Conservation (phyloP, 1,140 invertebrate species). For the Hydropsyche tenuis region DNA sequence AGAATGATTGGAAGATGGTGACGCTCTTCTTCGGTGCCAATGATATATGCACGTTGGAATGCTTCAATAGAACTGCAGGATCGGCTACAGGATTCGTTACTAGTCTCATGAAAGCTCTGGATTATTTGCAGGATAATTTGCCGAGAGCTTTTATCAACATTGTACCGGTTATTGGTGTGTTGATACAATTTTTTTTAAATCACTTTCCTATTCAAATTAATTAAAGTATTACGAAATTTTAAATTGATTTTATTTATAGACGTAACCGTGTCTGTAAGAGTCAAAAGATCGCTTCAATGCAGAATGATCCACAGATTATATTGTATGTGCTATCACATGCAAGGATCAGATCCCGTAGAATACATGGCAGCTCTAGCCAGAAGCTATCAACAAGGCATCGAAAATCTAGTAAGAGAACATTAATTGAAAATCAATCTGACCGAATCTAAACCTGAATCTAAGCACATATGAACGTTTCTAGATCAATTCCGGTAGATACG, state of each 20-base stretch:
- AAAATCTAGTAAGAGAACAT: slow-evolving; percentile 64
- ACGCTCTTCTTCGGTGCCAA: slow-evolving; percentile 87
- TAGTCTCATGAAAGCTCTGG: slow-evolving; percentile 70
- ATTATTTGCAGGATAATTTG: slow-evolving; percentile 70
- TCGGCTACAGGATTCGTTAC: slow-evolving; percentile 68
- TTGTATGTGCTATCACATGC: slow-evolving; percentile 74
- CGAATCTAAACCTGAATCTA: not conserved
- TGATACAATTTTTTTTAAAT: not conserved
- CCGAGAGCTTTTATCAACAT: slow-evolving; percentile 81
- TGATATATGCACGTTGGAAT: slow-evolving; percentile 81
- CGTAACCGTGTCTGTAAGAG: slow-evolving; percentile 72
- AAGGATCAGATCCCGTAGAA: slow-evolving; percentile 63
- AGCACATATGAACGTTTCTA: slow-evolving; percentile 51
- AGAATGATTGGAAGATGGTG: slow-evolving; percentile 83
- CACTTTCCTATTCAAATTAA: not conserved
- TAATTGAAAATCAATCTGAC: too few species aligned
- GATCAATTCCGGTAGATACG: slow-evolving; percentile 67
- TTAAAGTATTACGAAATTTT: not conserved
- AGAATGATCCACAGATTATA: slow-evolving; percentile 73
- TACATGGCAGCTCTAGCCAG: slow-evolving; percentile 65
- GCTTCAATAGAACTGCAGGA: slow-evolving; percentile 66
- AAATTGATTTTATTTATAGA: slow-evolving; percentile 59
- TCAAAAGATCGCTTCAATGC: slow-evolving; percentile 71
- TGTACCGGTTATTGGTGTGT: slow-evolving; percentile 74
- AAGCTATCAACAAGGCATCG: slow-evolving; percentile 70